Percentiles rank a stretch among this genome's conserved stretches.
phyloP scores from a whole-genome alignment of 2,797 vertebrate species.

The Aeoliscus strigatus region DNA sequence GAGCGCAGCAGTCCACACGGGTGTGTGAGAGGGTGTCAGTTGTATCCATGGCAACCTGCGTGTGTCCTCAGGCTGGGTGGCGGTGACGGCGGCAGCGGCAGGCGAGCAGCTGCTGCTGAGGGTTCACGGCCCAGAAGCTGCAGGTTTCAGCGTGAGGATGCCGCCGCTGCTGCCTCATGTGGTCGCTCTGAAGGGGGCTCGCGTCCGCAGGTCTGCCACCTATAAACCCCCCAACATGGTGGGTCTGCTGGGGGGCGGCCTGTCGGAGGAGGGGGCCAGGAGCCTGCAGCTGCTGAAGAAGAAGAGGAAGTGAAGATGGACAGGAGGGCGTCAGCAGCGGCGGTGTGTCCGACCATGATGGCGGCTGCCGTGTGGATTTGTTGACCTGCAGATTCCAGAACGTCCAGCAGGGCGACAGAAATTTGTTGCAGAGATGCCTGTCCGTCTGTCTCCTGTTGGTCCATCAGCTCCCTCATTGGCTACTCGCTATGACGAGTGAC shows the following conservation, averaged over 20 bases:
- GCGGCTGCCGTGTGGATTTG: not conserved
- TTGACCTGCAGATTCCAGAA: no score
- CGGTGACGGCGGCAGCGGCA: conserved; percentile 73
- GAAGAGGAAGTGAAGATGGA: conserved; percentile 19
- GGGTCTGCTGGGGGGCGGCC: conserved; percentile 59
- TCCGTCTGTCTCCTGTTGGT: no score
- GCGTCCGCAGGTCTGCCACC: conserved; percentile 69
- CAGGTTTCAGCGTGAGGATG: conserved; percentile 58
- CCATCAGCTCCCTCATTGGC: no score
- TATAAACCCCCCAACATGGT: conserved; percentile 74
- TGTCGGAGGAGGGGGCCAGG: conserved; percentile 32
- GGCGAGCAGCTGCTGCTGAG: conserved; percentile 72
- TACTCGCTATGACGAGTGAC: no score
- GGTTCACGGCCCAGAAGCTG: conserved; percentile 75
- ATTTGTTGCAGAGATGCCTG: no score
- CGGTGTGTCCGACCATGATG: no score
- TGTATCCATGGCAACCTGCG: not conserved
- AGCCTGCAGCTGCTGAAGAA: conserved; percentile 9
- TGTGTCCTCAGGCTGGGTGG: conserved; percentile 83
- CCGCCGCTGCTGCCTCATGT: conserved; percentile 83
- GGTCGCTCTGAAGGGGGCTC: conserved; percentile 77
- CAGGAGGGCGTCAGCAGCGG: no score
- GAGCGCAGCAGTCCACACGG: conserved; percentile 15
- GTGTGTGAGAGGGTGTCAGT: no score
- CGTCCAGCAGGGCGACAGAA: no score